Percentiles rank a stretch among this genome's conserved stretches.
Evolutionary conservation across 1,140 invertebrate genomes (phyloP).

Genomic region (Mya arenaria): DNA sequence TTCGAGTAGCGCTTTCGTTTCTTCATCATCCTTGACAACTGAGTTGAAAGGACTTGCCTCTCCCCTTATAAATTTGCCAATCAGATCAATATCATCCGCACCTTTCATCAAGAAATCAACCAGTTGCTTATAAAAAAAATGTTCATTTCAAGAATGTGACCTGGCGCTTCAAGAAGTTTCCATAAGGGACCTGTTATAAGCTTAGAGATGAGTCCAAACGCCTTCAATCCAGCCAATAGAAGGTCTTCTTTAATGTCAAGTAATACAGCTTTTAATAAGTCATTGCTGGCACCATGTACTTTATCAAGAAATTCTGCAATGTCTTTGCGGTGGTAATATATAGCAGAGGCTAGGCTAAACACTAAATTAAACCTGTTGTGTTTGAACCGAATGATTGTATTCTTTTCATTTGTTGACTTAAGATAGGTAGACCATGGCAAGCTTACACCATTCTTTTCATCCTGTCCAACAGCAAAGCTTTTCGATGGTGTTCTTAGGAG

Average conservation of each 20-base stretch:
- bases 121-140: constrained; percentile 31
- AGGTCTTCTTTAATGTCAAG: constrained; percentile 31
- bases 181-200: constrained; percentile 42
- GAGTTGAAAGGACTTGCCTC: not conserved
- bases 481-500: constrained; percentile 43
- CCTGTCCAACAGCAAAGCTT: constrained; percentile 37
- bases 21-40: not conserved
- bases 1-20: not conserved
- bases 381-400: constrained; percentile 16
- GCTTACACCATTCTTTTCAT: constrained; percentile 56
- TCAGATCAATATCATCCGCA: constrained; percentile 18
- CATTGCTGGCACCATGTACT: constrained; percentile 23
- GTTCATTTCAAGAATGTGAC: constrained; percentile 54
- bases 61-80: constrained; percentile 16
- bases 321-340: constrained; percentile 19
- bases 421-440: constrained; percentile 19
- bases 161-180: constrained; percentile 28
- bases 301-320: constrained; percentile 39
- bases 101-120: constrained; percentile 41
- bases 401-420: constrained; percentile 9
- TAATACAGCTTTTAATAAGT: constrained; percentile 37
- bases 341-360: constrained; percentile 29
- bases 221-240: constrained; percentile 44
- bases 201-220: constrained; percentile 55
- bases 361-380: constrained; percentile 57